These are phyloP conservation scores for Pan troglodytes DNA, from an alignment of 2,113 vertebrate genomes.

Conservation along the genomic window NHGRI_mPanTro3-v2.1_pri NC_072414.2:56414501-56415000, in stretches of 20 bases:
- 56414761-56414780: conserved; percentile 19
- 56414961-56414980: not conserved
- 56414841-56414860: conserved; percentile 93
- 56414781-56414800: conserved; percentile 64
- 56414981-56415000: not conserved
- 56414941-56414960: too few relatives aligned
- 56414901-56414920: conserved; percentile 69
- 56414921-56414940: too few relatives aligned
- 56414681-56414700: conserved; percentile 49
- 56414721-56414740: conserved; percentile 40
- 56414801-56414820: conserved; percentile 91
- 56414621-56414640: not conserved
- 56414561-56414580: not conserved
- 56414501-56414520: not conserved
- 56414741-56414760: conserved; percentile 22
- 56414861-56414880: conserved; percentile 93
- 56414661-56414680: conserved; percentile 2
- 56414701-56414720: not conserved
- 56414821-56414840: conserved; percentile 94
- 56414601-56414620: not conserved
- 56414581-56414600: not conserved
- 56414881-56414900: conserved; percentile 96
- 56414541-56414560: conserved; percentile 9
- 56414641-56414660: not conserved
- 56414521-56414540: conserved; percentile 40